These are phyloP conservation scores for Capreolus pygargus DNA, from an alignment of 2,113 vertebrate genomes.

Conservation along the genomic window DNA sequence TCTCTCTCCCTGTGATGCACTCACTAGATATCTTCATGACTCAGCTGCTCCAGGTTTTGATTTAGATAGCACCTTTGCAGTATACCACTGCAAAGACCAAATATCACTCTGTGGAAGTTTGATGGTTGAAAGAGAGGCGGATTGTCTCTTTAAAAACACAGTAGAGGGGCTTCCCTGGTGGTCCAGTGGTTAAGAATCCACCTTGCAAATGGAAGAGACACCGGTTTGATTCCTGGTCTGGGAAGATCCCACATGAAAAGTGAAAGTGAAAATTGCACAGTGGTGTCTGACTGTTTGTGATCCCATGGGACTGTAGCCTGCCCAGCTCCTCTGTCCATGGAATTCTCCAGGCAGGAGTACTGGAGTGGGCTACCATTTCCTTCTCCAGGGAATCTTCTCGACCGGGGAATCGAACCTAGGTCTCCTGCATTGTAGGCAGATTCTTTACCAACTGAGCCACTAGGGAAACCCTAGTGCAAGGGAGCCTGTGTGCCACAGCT, in stretches of 20 bases:
- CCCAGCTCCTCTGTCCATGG: background rate
- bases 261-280: background rate
- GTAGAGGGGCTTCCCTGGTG: background rate
- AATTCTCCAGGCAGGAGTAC: background rate
- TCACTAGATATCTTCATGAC: background rate
- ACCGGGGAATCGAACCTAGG: accelerated
- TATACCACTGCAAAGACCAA: background rate
- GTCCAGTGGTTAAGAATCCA: background rate
- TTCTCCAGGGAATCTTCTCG: background rate
- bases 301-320: background rate
- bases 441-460: background rate
- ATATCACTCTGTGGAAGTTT: background rate
- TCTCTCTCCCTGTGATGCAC: no score
- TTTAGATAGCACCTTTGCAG: background rate
- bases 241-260: background rate
- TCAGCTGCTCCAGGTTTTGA: background rate
- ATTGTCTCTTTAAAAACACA: background rate
- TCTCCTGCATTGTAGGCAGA: background rate
- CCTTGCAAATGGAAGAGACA: background rate
- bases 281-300: background rate
- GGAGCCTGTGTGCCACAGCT: background rate
- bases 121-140: background rate
- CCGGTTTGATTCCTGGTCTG: background rate
- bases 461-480: background rate
- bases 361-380: background rate